Evolutionary conservation across 1,140 invertebrate genomes (phyloP).

Genomic region (Drosophila teissieri): DNA sequence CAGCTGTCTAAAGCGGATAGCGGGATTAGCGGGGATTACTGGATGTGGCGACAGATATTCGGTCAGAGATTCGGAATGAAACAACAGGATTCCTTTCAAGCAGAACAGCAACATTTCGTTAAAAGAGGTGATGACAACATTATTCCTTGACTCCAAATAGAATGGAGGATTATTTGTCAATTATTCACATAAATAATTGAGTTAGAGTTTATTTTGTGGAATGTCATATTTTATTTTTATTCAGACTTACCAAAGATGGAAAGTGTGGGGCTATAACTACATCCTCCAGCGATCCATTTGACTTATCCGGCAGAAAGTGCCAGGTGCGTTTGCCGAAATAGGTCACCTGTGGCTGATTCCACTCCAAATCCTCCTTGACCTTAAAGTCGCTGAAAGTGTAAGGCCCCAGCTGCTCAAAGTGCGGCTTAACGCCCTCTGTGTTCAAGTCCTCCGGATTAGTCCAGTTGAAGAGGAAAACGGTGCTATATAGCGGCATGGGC

Average conservation of each 20-base stretch:
- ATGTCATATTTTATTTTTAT: not conserved
- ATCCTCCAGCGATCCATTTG: conserved; percentile 90
- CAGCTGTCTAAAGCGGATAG: conserved; percentile 87
- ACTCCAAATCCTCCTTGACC: conserved; percentile 87
- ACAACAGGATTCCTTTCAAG: no score
- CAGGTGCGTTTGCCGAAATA: conserved; percentile 91
- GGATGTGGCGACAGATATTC: conserved; percentile 16
- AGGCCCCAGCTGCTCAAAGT: conserved; percentile 88
- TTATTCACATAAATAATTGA: no score
- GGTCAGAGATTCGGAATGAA: not conserved
- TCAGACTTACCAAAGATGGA: conserved; percentile 88
- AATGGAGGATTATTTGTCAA: no score
- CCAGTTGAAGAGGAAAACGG: conserved; percentile 92
- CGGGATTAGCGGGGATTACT: conserved; percentile 26
- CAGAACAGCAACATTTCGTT: no score
- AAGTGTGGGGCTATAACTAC: conserved; percentile 92
- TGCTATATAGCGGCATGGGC: conserved; percentile 90
- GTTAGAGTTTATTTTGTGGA: no score
- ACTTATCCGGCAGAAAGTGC: conserved; percentile 89
- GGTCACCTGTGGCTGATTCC: conserved; percentile 88
- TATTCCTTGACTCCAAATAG: no score
- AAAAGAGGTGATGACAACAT: no score
- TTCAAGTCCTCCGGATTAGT: conserved; percentile 89
- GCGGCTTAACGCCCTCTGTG: conserved; percentile 86
- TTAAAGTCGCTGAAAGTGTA: conserved; percentile 87